A percentile compares a stretch with the other conserved stretches of the same genome.
Conservation (phyloP, 2,797 vertebrate species). For the Champsocephalus esox region DNA sequence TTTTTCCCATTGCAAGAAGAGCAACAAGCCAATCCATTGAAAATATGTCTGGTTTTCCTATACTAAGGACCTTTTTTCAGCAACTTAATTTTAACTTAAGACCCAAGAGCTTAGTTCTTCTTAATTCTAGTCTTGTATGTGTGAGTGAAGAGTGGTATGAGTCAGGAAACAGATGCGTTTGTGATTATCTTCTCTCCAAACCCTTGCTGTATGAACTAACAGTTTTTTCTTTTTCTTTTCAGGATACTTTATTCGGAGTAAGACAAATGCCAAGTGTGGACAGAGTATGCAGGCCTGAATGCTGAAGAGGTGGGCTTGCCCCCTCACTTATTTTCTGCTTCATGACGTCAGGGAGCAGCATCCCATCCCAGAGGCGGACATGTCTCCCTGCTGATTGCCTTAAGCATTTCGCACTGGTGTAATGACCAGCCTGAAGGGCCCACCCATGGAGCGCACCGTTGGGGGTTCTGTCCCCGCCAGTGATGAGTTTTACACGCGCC, state of each 20-base stretch:
- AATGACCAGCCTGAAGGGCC: conserved; percentile 95
- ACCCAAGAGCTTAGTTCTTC: neutral
- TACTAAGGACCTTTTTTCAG: conserved; percentile 20
- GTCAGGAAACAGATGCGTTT: conserved; percentile 3
- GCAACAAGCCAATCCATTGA: conserved; percentile 7
- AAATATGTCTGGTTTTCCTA: conserved; percentile 11
- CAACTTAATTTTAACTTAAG: conserved; percentile 18
- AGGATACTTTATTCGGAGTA: conserved; percentile 45
- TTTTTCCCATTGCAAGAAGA: conserved; percentile 4
- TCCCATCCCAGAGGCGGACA: conserved; percentile 62
- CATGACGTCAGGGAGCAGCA: conserved; percentile 62
- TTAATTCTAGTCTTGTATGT: conserved; percentile 10
- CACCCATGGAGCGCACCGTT: conserved; percentile 92
- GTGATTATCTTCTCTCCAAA: conserved; percentile 5
- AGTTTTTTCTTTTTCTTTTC: conserved; percentile 48
- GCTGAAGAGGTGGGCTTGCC: conserved; percentile 42
- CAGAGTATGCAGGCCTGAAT: conserved; percentile 57
- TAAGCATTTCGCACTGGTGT: conserved; percentile 81
- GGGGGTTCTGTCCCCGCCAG: conserved; percentile 90
- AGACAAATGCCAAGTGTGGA: conserved; percentile 34
- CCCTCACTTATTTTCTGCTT: conserved; percentile 3
- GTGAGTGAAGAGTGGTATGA: conserved; percentile 8
- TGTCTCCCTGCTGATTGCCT: conserved; percentile 83
- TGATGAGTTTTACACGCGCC: conserved; percentile 94
- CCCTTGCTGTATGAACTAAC: conserved; percentile 27